Percentiles rank a stretch among this genome's conserved stretches.
phyloP scores from a whole-genome alignment of 2,888 invertebrate species.

The Eupithecia subfuscata region DNA sequence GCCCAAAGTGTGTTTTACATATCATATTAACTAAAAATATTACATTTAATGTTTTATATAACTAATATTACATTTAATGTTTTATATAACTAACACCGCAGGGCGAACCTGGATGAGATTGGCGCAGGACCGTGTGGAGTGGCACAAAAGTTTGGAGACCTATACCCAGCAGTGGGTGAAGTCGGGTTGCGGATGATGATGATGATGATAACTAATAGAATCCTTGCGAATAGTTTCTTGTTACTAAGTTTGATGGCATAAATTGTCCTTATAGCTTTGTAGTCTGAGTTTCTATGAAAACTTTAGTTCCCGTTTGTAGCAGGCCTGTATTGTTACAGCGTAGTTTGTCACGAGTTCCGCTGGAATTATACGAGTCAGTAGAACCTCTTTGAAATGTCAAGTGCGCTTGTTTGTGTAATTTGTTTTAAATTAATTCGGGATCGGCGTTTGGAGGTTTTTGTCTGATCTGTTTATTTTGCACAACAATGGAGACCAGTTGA shows the following conservation, averaged over 20 bases:
- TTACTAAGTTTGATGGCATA: background rate
- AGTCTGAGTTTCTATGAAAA: background rate
- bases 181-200: too few species aligned
- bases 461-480: background rate
- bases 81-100: too few species aligned
- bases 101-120: too few species aligned
- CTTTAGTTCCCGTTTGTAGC: slow-evolving; percentile 16
- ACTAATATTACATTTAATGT: too few species aligned
- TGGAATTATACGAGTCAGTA: slow-evolving; percentile 48
- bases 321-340: slow-evolving; percentile 48
- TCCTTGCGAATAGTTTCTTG: background rate
- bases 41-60: too few species aligned
- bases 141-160: too few species aligned
- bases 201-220: too few species aligned
- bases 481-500: background rate
- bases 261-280: slow-evolving; percentile 1
- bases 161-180: too few species aligned
- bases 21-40: too few species aligned
- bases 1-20: too few species aligned
- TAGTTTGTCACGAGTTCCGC: slow-evolving; percentile 49
- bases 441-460: background rate
- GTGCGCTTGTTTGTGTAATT: slow-evolving; percentile 10
- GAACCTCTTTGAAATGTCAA: slow-evolving; percentile 36
- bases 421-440: background rate
- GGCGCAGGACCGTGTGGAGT: too few species aligned